phyloP scores from a whole-genome alignment of 2,797 vertebrate genomes.

The Petrocephalus sullivani region DNA sequence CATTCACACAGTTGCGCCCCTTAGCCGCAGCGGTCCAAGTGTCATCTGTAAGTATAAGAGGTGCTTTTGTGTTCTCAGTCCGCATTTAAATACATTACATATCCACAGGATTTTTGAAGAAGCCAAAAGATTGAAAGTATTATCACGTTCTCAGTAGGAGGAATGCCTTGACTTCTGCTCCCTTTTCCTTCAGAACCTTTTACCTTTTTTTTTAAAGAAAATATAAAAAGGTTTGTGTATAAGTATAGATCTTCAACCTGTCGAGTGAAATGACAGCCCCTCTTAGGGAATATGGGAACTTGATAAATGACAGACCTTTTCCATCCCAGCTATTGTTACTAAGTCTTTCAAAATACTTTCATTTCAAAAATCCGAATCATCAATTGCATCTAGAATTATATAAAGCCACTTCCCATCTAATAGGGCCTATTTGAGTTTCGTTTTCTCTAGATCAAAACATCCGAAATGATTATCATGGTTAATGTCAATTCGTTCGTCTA shows the following conservation, averaged over 20 bases:
- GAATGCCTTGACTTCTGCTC: not conserved
- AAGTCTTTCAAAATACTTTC: slow-evolving; percentile 7
- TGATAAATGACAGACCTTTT: slow-evolving; percentile 17
- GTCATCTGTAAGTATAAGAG: not conserved
- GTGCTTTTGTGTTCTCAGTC: not conserved
- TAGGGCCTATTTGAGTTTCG: slow-evolving; percentile 12
- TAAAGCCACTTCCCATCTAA: slow-evolving; percentile 8
- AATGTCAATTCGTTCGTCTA: slow-evolving; percentile 7
- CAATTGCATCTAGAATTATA: slow-evolving; percentile 19
- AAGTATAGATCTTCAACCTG: slow-evolving; percentile 22
- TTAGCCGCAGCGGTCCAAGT: not conserved
- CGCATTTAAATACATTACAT: not conserved
- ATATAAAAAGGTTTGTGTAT: slow-evolving; percentile 20
- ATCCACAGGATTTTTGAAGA: not conserved
- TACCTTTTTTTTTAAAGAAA: slow-evolving; percentile 1
- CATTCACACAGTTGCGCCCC: not conserved
- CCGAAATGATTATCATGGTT: slow-evolving; percentile 3
- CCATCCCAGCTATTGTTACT: not conserved
- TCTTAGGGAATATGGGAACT: not conserved
- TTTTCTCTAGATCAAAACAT: slow-evolving; percentile 12
- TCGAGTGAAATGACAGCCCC: slow-evolving; percentile 12
- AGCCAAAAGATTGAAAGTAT: not conserved
- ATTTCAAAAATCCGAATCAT: slow-evolving; percentile 18
- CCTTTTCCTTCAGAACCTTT: not conserved
- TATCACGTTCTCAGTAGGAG: not conserved